Conservation (phyloP, 2,888 invertebrate species). For the Siphlonurus alternatus region DNA sequence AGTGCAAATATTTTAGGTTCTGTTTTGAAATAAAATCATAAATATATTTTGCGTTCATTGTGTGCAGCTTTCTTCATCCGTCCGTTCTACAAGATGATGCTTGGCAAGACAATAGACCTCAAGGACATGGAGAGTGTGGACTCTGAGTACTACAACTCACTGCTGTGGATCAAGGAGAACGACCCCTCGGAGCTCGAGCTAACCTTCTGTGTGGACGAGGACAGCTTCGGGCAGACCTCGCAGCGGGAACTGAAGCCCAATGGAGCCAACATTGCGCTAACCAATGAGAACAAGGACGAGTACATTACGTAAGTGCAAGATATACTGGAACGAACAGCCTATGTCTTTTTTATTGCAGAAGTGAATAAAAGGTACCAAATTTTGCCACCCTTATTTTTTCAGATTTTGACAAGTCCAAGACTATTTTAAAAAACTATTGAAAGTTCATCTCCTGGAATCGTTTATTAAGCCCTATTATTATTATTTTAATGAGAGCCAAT, state of each 20-base stretch:
- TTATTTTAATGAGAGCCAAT: too few relatives aligned
- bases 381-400: too few relatives aligned
- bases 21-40: too few relatives aligned
- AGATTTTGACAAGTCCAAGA: background rate
- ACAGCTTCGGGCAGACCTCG: constrained; percentile 87
- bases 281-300: constrained; percentile 89
- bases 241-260: constrained; percentile 80
- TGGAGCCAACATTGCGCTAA: constrained; percentile 79
- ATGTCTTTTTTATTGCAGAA: constrained; percentile 4
- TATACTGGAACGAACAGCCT: constrained; percentile 1
- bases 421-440: too few relatives aligned
- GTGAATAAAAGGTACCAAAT: too few relatives aligned
- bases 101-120: constrained; percentile 80
- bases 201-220: constrained; percentile 93
- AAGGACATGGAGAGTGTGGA: constrained; percentile 99
- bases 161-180: constrained; percentile 89
- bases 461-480: too few relatives aligned
- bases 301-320: constrained; percentile 71
- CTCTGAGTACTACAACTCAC: constrained; percentile 94
- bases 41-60: too few relatives aligned
- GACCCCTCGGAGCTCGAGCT: constrained; percentile 89
- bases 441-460: background rate
- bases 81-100: constrained; percentile 99
- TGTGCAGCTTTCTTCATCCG: constrained; percentile 91
- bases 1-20: too few relatives aligned